Evolutionary conservation across 2,797 vertebrate genomes (phyloP).

Genomic region (Hipposideros larvatus): DNA sequence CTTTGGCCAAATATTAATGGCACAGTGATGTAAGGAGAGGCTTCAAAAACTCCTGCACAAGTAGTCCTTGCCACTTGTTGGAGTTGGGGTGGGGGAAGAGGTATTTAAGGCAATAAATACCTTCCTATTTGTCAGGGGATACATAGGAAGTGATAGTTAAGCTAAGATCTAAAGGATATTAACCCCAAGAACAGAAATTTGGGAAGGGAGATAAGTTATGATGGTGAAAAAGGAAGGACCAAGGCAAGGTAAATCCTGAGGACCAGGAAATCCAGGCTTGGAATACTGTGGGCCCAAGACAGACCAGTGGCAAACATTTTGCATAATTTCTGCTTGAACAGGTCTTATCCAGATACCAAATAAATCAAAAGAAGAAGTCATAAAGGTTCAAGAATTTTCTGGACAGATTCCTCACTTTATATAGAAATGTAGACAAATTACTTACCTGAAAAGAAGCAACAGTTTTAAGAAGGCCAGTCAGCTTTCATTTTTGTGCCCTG

Average conservation of each 20-base stretch:
- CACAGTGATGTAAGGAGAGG: background rate
- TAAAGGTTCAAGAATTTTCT: background rate
- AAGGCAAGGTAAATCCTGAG: background rate
- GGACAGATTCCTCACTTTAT: background rate
- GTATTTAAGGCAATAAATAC: background rate
- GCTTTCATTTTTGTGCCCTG: background rate
- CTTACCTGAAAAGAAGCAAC: slow-evolving; percentile 3
- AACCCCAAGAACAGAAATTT: slow-evolving; percentile 12
- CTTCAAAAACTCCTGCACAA: background rate
- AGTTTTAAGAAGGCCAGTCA: background rate
- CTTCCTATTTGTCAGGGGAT: background rate
- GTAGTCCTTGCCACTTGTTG: background rate
- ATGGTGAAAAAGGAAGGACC: background rate
- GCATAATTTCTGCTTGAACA: background rate
- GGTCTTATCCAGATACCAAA: background rate
- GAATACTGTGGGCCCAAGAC: background rate
- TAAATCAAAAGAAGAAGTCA: slow-evolving; percentile 15
- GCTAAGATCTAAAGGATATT: background rate
- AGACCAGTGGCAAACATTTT: background rate
- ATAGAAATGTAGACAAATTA: background rate
- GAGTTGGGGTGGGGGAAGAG: no score
- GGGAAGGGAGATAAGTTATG: background rate
- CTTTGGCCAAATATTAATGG: background rate
- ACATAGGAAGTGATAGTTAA: background rate
- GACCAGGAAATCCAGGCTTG: background rate